A percentile compares a stretch with the other conserved stretches of the same genome.
phyloP scores from a whole-genome alignment of 2,888 invertebrate species.

The Chrysolina oricalcia region DNA sequence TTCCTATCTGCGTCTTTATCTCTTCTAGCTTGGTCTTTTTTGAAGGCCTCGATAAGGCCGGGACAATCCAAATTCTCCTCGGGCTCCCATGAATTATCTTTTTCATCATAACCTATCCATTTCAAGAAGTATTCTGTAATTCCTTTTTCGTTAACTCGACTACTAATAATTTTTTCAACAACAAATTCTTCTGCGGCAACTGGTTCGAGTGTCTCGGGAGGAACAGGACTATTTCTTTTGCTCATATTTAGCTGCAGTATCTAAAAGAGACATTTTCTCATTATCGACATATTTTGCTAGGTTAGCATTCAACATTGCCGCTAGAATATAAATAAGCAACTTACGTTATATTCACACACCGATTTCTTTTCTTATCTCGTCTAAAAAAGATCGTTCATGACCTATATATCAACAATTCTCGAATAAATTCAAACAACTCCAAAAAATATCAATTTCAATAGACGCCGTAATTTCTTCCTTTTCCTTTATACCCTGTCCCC shows the following conservation, averaged over 20 bases:
- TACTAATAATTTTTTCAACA: slow-evolving; percentile 93
- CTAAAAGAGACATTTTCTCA: slow-evolving; percentile 7
- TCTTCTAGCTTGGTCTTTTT: slow-evolving; percentile 82
- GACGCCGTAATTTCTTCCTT: not conserved
- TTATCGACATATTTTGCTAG: not conserved
- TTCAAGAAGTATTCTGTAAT: slow-evolving; percentile 76
- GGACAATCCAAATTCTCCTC: slow-evolving; percentile 91
- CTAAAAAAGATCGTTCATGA: not conserved
- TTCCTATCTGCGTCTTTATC: slow-evolving; percentile 70
- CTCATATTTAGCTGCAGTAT: slow-evolving; percentile 50
- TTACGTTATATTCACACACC: not conserved
- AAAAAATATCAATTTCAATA: slow-evolving; percentile 1
- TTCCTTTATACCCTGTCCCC: too few relatives aligned
- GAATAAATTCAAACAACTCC: not conserved
- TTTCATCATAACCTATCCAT: slow-evolving; percentile 87
- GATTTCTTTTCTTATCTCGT: not conserved
- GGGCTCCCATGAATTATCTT: slow-evolving; percentile 98
- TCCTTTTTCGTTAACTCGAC: slow-evolving; percentile 78
- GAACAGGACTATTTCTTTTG: slow-evolving; percentile 60
- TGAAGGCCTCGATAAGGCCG: slow-evolving; percentile 89
- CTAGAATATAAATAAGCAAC: not conserved
- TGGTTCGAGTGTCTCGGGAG: slow-evolving; percentile 58
- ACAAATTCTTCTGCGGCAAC: slow-evolving; percentile 87
- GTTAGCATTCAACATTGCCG: slow-evolving; percentile 8
- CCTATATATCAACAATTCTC: not conserved